phyloP scores from a whole-genome alignment of 1,140 invertebrate species.

The Delia radicum region DNA sequence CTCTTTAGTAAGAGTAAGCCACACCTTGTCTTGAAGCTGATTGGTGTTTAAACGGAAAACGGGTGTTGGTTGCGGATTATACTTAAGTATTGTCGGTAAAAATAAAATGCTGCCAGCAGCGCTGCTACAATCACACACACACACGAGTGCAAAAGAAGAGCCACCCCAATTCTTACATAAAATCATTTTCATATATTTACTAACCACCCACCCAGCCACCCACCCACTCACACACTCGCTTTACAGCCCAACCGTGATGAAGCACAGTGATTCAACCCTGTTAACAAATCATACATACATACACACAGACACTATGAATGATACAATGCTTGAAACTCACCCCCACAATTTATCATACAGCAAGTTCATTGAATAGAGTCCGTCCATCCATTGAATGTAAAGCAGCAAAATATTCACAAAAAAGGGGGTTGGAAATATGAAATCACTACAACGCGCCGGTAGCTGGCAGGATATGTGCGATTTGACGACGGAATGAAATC shows the following conservation, averaged over 20 bases:
- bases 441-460: constrained; percentile 29
- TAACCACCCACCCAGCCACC: background rate
- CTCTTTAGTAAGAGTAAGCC: constrained; percentile 34
- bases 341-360: background rate
- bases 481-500: constrained; percentile 56
- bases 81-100: constrained; percentile 14
- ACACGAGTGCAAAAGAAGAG: background rate
- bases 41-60: constrained; percentile 45
- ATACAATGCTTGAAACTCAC: background rate
- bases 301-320: background rate
- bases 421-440: constrained; percentile 11
- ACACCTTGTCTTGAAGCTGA: constrained; percentile 51
- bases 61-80: constrained; percentile 47
- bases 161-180: background rate
- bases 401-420: background rate
- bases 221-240: no score
- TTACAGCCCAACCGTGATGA: background rate
- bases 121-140: constrained; percentile 6
- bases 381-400: background rate
- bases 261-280: background rate
- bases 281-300: background rate
- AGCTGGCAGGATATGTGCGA: constrained; percentile 54
- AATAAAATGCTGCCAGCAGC: constrained; percentile 25
- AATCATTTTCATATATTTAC: no score
- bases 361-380: background rate